Conservation (phyloP, 2,113 vertebrate species). For the Coracopsis vasa region DNA sequence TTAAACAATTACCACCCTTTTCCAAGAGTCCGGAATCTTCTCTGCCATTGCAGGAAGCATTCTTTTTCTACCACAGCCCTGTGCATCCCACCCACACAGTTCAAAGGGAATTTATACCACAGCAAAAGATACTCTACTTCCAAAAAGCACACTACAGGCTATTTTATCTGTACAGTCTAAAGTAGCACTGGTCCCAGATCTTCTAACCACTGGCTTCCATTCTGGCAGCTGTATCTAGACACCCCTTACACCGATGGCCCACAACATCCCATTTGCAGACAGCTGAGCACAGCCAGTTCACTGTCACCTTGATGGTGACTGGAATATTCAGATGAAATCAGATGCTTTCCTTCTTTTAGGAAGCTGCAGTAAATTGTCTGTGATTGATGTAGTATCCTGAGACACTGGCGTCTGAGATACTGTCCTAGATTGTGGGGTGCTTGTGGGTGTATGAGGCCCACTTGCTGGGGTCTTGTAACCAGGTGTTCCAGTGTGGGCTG, state of each 20-base stretch:
- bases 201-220: background rate
- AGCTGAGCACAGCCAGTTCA: background rate
- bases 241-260: background rate
- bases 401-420: constrained; percentile 82
- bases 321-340: constrained; percentile 80
- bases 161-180: background rate
- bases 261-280: background rate
- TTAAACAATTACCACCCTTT: background rate
- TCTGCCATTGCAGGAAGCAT: background rate
- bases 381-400: constrained; percentile 92
- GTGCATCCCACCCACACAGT: background rate
- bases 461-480: constrained; percentile 84
- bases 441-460: constrained; percentile 76
- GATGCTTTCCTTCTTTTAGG: constrained; percentile 90
- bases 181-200: background rate
- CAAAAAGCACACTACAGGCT: background rate
- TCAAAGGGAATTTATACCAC: background rate
- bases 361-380: constrained; percentile 94
- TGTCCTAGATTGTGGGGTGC: constrained; percentile 79
- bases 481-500: constrained; percentile 75
- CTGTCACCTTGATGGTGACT: background rate
- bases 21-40: background rate
- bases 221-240: background rate
- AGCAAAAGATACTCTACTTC: background rate
- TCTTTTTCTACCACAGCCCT: background rate